phyloP scores from a whole-genome alignment of 2,888 invertebrate genomes.

The Heliconius cydno region DNA sequence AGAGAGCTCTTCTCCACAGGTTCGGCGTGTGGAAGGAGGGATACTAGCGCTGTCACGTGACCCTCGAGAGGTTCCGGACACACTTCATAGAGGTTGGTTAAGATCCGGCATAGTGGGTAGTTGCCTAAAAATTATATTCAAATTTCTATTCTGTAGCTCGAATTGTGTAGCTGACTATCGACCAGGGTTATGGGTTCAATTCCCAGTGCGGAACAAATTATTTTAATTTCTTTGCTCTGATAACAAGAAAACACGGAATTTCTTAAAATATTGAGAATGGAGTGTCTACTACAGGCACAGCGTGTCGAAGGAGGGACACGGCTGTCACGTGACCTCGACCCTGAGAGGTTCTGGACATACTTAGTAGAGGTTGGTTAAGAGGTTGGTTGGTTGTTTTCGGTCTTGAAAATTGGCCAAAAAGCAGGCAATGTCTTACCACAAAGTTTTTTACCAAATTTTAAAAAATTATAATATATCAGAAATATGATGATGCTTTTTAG shows the following conservation, averaged over 20 bases:
- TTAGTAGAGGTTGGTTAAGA: no score
- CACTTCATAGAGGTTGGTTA: conserved; percentile 95
- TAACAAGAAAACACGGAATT: not conserved
- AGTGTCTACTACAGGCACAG: no score
- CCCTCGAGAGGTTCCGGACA: conserved; percentile 93
- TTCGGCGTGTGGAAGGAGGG: conserved; percentile 92
- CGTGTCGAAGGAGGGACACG: no score
- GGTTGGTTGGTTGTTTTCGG: no score
- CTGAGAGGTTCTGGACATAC: no score
- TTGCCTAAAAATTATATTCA: conserved; percentile 86
- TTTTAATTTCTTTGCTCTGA: not conserved
- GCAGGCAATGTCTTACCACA: not conserved
- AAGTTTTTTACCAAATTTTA: not conserved
- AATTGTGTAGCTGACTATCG: no score
- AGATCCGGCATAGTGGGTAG: conserved; percentile 92
- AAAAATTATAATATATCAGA: no score
- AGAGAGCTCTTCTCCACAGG: conserved; percentile 93
- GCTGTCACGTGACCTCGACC: no score
- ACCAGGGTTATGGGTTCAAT: no score
- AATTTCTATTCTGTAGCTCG: not conserved
- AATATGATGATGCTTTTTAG: no score
- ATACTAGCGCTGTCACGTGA: conserved; percentile 91
- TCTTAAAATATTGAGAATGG: not conserved
- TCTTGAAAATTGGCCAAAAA: not conserved
- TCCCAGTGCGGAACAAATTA: not conserved